These are phyloP conservation scores for Acridotheres tristis DNA, from an alignment of 2,797 vertebrate genomes.

Conservation along the genomic window DNA sequence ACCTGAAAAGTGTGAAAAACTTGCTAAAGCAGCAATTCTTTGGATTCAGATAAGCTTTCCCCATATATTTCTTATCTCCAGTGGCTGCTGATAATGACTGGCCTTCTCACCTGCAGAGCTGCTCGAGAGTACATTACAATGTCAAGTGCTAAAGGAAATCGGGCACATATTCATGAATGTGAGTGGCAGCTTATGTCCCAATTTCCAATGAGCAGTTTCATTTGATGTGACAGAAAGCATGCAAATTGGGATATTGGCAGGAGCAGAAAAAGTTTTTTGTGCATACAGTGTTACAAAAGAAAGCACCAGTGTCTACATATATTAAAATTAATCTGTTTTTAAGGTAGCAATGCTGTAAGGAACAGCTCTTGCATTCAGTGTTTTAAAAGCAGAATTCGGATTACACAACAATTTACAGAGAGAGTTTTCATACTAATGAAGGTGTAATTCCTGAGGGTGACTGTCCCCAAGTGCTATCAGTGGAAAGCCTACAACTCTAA, in stretches of 20 bases:
- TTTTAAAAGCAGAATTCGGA: background rate
- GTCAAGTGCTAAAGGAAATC: conserved; percentile 25
- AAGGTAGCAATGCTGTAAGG: background rate
- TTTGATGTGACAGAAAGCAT: conserved; percentile 50
- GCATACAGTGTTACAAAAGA: background rate
- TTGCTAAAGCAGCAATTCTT: conserved; percentile 27
- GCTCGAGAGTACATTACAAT: conserved; percentile 14
- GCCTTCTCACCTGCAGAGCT: conserved; percentile 18
- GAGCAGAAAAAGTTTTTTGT: conserved; percentile 2
- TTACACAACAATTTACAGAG: background rate
- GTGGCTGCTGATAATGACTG: conserved; percentile 29
- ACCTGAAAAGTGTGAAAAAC: background rate
- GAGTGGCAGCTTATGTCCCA: conserved; percentile 17
- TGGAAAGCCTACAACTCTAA: background rate
- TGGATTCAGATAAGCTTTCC: conserved; percentile 7
- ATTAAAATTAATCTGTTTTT: conserved; percentile 42
- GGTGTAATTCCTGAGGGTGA: background rate
- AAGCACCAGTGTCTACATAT: background rate
- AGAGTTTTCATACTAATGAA: background rate
- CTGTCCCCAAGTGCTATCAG: background rate
- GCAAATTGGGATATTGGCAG: conserved; percentile 50
- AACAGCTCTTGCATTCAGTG: background rate
- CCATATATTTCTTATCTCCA: conserved; percentile 36
- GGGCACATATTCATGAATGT: background rate
- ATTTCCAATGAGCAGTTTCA: conserved; percentile 33